Conservation (phyloP, 2,888 invertebrate species). For the Limenitis camilla region DNA sequence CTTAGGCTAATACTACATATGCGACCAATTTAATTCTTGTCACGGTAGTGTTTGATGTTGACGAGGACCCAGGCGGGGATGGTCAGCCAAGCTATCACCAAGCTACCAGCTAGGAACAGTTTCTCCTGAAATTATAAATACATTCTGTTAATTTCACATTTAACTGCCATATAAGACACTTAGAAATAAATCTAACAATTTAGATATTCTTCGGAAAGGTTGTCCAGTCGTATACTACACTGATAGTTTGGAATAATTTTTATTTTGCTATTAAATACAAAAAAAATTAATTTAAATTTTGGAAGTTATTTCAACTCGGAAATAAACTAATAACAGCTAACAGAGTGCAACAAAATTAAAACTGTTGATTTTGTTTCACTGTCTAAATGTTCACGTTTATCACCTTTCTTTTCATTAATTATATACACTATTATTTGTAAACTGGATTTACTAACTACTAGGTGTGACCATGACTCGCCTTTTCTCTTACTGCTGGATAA, state of each 20-base stretch:
- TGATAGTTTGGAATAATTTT: too few relatives aligned
- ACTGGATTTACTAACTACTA: too few relatives aligned
- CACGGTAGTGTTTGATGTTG: conserved; percentile 62
- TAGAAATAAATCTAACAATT: not conserved
- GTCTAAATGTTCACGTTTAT: not conserved
- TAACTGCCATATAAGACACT: not conserved
- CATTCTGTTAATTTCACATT: not conserved
- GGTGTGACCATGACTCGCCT: too few relatives aligned
- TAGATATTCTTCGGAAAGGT: too few relatives aligned
- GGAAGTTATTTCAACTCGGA: too few relatives aligned
- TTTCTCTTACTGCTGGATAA: too few relatives aligned
- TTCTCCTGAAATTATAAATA: conserved; percentile 46
- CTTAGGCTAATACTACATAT: conserved; percentile 17
- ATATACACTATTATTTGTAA: too few relatives aligned
- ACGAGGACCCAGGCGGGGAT: conserved; percentile 57
- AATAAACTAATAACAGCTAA: too few relatives aligned
- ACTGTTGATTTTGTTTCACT: not conserved
- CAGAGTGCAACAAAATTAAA: too few relatives aligned
- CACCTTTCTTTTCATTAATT: not conserved
- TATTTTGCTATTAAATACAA: too few relatives aligned
- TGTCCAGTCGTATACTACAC: too few relatives aligned
- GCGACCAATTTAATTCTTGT: conserved; percentile 35
- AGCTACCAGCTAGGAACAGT: conserved; percentile 37
- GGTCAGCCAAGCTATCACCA: conserved; percentile 54
- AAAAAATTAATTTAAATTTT: too few relatives aligned